Percentiles rank a stretch among this genome's conserved stretches.
Evolutionary conservation across 2,797 vertebrate genomes (phyloP).

Genomic region (Enteromius treurensis): DNA sequence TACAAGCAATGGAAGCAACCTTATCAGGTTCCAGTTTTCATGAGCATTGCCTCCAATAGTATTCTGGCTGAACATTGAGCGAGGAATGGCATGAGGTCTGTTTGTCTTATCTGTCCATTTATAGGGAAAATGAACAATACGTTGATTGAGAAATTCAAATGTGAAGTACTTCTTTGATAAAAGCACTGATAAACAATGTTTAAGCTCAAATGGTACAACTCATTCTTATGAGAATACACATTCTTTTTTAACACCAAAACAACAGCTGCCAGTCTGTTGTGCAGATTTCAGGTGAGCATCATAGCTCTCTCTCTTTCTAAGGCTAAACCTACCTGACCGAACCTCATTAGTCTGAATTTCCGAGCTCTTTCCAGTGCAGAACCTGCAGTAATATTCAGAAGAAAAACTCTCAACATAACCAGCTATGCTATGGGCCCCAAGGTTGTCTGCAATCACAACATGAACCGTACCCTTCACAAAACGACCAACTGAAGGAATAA

Average conservation of each 20-base stretch:
- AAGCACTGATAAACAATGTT: too few relatives aligned
- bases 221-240: neutral
- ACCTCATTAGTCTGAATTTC: slow-evolving; percentile 12
- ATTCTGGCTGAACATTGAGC: too few relatives aligned
- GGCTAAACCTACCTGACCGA: neutral
- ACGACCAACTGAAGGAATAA: slow-evolving; percentile 1
- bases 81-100: too few relatives aligned
- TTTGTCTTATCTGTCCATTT: neutral
- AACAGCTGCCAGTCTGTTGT: neutral
- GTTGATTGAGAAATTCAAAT: neutral
- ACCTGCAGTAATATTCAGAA: slow-evolving; percentile 8
- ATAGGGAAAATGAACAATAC: neutral
- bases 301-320: neutral
- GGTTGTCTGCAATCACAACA: slow-evolving; percentile 7
- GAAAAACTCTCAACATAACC: neutral
- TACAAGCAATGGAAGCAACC: neutral
- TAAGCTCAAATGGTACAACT: neutral
- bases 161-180: too few relatives aligned
- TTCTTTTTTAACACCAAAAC: slow-evolving; percentile 3
- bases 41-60: too few relatives aligned
- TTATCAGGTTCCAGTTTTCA: neutral
- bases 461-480: slow-evolving; percentile 2
- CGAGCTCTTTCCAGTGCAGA: neutral
- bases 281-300: neutral
- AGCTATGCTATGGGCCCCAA: slow-evolving; percentile 4